Conservation (phyloP, 2,113 vertebrate species). For the Pavo muticus region DNA sequence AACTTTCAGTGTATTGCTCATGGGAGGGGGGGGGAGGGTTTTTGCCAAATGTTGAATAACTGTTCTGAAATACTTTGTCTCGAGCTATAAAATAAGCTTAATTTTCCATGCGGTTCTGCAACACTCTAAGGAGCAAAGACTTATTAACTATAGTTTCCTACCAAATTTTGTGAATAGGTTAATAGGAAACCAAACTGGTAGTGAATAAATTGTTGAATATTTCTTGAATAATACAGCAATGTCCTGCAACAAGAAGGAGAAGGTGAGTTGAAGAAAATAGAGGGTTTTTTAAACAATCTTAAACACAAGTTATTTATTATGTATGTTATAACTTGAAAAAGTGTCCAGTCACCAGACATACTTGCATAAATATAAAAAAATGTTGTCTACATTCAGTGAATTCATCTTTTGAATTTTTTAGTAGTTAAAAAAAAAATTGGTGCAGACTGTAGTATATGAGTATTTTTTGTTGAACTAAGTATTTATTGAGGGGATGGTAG, state of each 20-base stretch:
- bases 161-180: neutral
- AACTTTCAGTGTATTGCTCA: neutral
- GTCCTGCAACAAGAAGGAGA: neutral
- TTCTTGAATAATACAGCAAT: neutral
- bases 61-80: neutral
- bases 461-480: neutral
- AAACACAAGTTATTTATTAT: neutral
- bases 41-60: conserved; percentile 21
- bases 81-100: neutral
- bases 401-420: neutral
- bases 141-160: conserved; percentile 8
- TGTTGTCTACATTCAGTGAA: neutral
- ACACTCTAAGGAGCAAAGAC: neutral
- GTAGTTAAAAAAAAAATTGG: neutral
- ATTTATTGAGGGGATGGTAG: neutral
- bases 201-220: neutral
- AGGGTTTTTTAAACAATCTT: neutral
- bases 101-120: neutral
- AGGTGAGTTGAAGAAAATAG: neutral
- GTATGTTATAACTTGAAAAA: neutral
- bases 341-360: neutral
- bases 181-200: neutral
- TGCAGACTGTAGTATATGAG: neutral
- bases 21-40: neutral
- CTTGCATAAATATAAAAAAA: neutral